Conservation (phyloP, 2,797 vertebrate species). For the Crax fasciolata region DNA sequence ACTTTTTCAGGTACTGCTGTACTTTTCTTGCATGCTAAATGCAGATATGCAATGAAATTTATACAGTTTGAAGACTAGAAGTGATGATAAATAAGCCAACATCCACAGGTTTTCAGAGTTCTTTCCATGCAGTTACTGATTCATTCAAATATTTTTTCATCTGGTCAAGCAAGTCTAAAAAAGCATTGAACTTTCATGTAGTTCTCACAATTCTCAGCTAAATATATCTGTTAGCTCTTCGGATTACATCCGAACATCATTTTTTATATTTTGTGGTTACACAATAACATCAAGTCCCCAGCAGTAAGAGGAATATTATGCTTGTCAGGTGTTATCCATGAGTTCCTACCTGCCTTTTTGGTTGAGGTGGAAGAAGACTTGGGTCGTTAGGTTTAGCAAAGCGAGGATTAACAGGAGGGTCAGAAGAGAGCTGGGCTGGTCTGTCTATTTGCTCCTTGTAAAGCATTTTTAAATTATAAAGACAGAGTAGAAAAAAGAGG, state of each 20-base stretch:
- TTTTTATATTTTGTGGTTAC: not conserved
- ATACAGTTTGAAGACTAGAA: not conserved
- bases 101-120: not conserved
- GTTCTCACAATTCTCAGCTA: not conserved
- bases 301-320: not conserved
- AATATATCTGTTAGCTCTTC: not conserved
- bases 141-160: not conserved
- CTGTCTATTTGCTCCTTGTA: constrained; percentile 79
- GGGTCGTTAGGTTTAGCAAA: constrained; percentile 84
- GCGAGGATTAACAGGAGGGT: constrained; percentile 82
- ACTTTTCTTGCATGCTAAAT: not conserved
- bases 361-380: constrained; percentile 82
- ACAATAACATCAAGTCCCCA: not conserved
- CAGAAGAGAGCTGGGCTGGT: constrained; percentile 78
- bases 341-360: constrained; percentile 91
- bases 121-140: not conserved
- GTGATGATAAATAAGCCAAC: not conserved
- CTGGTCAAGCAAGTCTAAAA: not conserved
- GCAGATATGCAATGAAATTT: not conserved
- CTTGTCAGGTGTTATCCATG: not conserved
- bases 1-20: not conserved
- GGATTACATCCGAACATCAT: not conserved
- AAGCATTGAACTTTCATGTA: not conserved
- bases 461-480: constrained; percentile 61
- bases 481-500: constrained; percentile 46